Percentiles rank a stretch among this genome's conserved stretches.
Evolutionary conservation across 2,797 vertebrate species (phyloP).

Genomic region (Chanos chanos): DNA sequence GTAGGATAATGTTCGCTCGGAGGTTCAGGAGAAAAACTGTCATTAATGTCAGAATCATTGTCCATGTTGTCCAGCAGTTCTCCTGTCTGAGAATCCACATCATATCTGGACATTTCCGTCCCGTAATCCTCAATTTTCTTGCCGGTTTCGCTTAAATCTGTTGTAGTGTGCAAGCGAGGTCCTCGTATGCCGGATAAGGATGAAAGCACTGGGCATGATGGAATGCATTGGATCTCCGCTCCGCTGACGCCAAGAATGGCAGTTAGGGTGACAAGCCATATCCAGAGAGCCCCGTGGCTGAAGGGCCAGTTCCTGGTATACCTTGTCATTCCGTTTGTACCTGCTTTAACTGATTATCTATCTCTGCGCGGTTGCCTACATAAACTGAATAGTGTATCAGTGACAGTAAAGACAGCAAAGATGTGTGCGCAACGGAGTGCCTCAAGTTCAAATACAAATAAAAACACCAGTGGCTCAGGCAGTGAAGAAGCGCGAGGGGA

Average conservation of each 20-base stretch:
- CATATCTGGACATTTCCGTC: too few species aligned
- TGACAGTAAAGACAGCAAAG: too few species aligned
- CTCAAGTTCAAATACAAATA: too few species aligned
- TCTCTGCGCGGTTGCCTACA: too few species aligned
- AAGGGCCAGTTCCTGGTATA: constrained; percentile 50
- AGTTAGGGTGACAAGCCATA: constrained; percentile 61
- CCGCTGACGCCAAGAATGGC: constrained; percentile 64
- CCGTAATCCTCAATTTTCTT: too few species aligned
- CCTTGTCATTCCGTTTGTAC: constrained; percentile 63
- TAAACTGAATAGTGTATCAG: too few species aligned
- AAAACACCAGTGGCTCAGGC: constrained; percentile 53
- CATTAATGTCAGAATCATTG: too few species aligned
- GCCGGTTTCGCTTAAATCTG: too few species aligned
- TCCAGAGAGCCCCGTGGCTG: constrained; percentile 55
- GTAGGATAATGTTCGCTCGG: background rate
- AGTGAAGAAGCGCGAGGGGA: constrained; percentile 48
- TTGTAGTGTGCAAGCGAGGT: too few species aligned
- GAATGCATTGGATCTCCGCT: constrained; percentile 75
- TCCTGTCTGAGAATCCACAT: too few species aligned
- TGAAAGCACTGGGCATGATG: constrained; percentile 62
- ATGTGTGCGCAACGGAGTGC: too few species aligned
- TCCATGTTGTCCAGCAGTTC: too few species aligned
- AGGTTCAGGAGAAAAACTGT: background rate
- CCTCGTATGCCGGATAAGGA: constrained; percentile 35
- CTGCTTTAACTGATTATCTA: constrained; percentile 38